phyloP scores from a whole-genome alignment of 2,888 invertebrate genomes.

The Hedya salicella region DNA sequence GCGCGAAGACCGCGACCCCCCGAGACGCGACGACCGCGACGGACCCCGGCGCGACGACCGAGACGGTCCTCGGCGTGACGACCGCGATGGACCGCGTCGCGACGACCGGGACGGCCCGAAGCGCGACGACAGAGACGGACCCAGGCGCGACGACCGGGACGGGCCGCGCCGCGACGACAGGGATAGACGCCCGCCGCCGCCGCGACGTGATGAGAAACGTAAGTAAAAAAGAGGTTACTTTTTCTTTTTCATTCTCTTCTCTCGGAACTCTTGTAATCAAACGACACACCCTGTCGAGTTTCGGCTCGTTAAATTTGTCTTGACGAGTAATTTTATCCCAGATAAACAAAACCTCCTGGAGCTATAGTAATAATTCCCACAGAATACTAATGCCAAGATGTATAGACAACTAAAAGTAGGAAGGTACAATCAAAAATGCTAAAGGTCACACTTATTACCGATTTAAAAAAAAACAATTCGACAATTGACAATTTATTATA shows the following conservation, averaged over 20 bases:
- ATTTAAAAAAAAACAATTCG: too few relatives aligned
- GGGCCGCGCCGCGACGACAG: conserved; percentile 47
- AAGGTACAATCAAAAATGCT: too few relatives aligned
- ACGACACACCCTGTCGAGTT: too few relatives aligned
- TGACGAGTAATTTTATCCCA: too few relatives aligned
- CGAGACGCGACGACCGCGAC: conserved; percentile 63
- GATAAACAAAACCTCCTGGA: too few relatives aligned
- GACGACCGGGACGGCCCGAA: conserved; percentile 64
- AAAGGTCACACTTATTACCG: too few relatives aligned
- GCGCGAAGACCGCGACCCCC: conserved; percentile 57
- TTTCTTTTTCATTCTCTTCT: background rate
- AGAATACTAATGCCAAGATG: too few relatives aligned
- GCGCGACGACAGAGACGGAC: conserved; percentile 59
- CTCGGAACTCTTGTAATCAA: background rate
- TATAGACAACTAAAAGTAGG: too few relatives aligned
- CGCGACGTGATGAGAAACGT: conserved; percentile 80
- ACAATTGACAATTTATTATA: too few relatives aligned
- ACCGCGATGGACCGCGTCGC: conserved; percentile 62
- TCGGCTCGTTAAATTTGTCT: too few relatives aligned
- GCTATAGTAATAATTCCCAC: too few relatives aligned
- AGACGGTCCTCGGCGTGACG: conserved; percentile 61
- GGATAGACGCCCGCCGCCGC: conserved; percentile 46
- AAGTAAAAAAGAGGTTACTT: too few relatives aligned
- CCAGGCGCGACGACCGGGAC: conserved; percentile 63
- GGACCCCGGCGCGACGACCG: conserved; percentile 53